Evolutionary conservation across 1,140 invertebrate genomes (phyloP).

Genomic region (Euura saliciscinereae): DNA sequence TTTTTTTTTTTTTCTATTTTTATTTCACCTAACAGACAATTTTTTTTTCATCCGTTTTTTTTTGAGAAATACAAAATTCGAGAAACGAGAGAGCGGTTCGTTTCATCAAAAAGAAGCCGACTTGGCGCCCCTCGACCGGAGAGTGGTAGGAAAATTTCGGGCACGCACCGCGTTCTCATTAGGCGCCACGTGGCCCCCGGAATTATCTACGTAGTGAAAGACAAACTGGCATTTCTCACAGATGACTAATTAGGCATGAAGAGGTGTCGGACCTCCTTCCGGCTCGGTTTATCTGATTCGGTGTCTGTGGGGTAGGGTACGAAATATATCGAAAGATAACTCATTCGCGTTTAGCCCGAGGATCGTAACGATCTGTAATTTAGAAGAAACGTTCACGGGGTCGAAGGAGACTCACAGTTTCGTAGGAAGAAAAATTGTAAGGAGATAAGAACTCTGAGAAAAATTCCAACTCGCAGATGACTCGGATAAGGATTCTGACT

Average conservation of each 20-base stretch:
- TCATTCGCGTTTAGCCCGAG: not conserved
- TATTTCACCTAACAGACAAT: too few species aligned
- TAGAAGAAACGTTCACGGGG: not conserved
- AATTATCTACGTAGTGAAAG: slow-evolving; percentile 45
- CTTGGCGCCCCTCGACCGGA: not conserved
- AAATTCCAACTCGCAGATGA: not conserved
- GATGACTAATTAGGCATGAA: slow-evolving; percentile 49
- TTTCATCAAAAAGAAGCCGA: not conserved
- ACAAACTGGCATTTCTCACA: slow-evolving; percentile 41
- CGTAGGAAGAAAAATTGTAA: not conserved
- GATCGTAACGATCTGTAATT: slow-evolving; percentile 1
- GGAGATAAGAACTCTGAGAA: not conserved
- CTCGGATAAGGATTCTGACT: not conserved
- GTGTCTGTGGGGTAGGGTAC: not conserved
- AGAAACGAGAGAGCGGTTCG: slow-evolving; percentile 12
- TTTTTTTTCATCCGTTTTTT: too few species aligned
- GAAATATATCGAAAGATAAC: not conserved
- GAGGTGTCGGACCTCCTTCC: slow-evolving; percentile 19
- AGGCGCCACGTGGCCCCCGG: slow-evolving; percentile 49
- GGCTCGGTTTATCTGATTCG: slow-evolving; percentile 13
- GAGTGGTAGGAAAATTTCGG: not conserved
- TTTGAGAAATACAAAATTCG: slow-evolving; percentile 3
- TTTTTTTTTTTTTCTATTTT: too few species aligned
- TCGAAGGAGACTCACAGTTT: not conserved
- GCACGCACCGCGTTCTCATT: slow-evolving; percentile 38